A percentile compares a stretch with the other conserved stretches of the same genome.
Conservation (phyloP, 1,140 invertebrate genomes). For the Calosoma granatense region DNA sequence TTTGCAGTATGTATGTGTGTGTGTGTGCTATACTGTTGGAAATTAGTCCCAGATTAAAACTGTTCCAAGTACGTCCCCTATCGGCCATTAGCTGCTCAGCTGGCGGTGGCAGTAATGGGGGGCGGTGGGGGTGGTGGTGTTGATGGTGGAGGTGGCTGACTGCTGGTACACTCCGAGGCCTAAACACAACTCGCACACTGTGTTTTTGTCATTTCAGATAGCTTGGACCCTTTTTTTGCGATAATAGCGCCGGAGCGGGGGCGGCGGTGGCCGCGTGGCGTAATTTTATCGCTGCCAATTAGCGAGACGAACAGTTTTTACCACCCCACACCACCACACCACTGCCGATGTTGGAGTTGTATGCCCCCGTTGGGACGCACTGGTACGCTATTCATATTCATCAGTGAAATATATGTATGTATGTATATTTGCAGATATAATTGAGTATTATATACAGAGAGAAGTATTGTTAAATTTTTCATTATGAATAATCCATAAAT, state of each 20-base stretch:
- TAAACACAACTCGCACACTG: neutral
- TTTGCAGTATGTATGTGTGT: neutral
- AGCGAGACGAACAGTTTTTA: neutral
- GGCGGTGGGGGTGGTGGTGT: too few relatives aligned
- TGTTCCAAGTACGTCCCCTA: constrained; percentile 9
- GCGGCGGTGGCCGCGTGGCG: constrained; percentile 10
- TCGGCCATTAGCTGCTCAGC: constrained; percentile 15
- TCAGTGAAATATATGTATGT: neutral
- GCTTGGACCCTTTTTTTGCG: constrained; percentile 2
- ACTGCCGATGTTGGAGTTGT: too few relatives aligned
- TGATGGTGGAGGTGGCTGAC: too few relatives aligned
- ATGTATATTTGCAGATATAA: constrained; percentile 11
- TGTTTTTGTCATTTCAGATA: constrained; percentile 3
- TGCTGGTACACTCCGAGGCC: constrained; percentile 8
- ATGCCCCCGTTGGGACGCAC: neutral
- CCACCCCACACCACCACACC: neutral
- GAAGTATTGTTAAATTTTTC: too few relatives aligned
- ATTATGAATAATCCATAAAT: constrained; percentile 2
- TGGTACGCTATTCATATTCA: neutral
- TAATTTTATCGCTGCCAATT: constrained; percentile 13
- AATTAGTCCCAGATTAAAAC: constrained; percentile 17
- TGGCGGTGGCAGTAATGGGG: too few relatives aligned
- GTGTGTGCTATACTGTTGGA: neutral
- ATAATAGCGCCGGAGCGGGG: constrained; percentile 2
- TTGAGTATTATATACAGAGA: constrained; percentile 1